Base-by-base conservation (phyloP, 2,797 vertebrate species). In the Schizothorax lantsangensis region DNA sequence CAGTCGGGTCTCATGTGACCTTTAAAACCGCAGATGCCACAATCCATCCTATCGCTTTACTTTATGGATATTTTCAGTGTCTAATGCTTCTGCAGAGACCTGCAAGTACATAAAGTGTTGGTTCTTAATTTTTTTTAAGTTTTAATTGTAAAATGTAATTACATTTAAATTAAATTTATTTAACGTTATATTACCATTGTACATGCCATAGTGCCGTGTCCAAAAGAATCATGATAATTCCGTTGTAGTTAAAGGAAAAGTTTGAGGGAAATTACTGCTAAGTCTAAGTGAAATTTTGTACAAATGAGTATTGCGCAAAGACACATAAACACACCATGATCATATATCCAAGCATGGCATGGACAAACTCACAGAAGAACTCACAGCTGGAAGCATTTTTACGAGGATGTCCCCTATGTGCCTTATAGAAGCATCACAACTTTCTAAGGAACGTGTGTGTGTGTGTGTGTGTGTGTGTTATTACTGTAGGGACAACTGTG, bases 391-490 rank as follows among this genome's bases (percentile, higher is more conserved):
- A 77, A 86, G 43, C n/a, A 33, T 59, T 86, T 83, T 84, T 47
- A 71, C 10, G 3, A 80, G 23, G 84, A 75, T 57, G 9, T 74
- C 52, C 71, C 81, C 23, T 77, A 43, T 64, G 79, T 77, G 79
- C 73, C 73, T 87, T 83, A 83, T 80, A 83, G 52, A 81, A 85
- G 66, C 45, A 45, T 71, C 68, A 73, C 78, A 79, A 47, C 69
- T 64, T 81, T 75, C 45, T 62, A 7, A 72, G 68, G 36, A 80
- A 85, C 71, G 5, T 62, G 6, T 49, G 36, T 26, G 59, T 59
- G 54, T 57, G 83, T 71, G 36, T 71, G 84, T 79, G 47, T 14
- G n/a, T 62, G 54, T 57, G 36, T 69, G 84, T 79, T 71, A 43
- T 84, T 47, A 62, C 71, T 45, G 57, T 19, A 17, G 43, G 57